Percentiles rank a stretch among this genome's conserved stretches.
These are phyloP conservation scores for Dolichallabes microphthalmus DNA, from an alignment of 2,113 vertebrate genomes.

Conservation along the genomic window DNA sequence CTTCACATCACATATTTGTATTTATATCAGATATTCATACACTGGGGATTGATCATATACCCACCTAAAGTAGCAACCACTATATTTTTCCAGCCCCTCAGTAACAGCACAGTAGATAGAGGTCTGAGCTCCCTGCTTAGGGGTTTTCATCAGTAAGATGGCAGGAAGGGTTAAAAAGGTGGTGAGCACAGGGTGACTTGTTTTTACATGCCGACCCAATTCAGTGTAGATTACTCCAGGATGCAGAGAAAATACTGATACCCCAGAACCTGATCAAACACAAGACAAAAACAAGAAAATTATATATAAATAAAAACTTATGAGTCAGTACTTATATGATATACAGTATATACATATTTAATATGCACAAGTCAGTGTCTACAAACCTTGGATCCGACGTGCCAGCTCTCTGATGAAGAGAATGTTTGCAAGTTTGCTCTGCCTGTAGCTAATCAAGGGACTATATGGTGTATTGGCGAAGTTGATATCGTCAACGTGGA, in stretches of 20 bases:
- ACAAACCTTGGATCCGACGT: slow-evolving; percentile 60
- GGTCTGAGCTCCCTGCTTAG: slow-evolving; percentile 72
- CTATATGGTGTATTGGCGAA: slow-evolving; percentile 63
- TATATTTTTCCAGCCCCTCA: slow-evolving; percentile 63
- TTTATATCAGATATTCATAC: neutral
- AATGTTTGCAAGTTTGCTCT: slow-evolving; percentile 77
- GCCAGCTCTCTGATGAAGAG: slow-evolving; percentile 72
- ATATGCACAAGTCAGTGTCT: neutral
- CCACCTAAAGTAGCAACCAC: slow-evolving; percentile 75
- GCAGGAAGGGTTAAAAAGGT: slow-evolving; percentile 62
- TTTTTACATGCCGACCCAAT: slow-evolving; percentile 67
- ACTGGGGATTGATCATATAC: neutral
- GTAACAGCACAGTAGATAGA: slow-evolving; percentile 67
- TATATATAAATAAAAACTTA: neutral
- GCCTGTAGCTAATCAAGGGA: slow-evolving; percentile 69
- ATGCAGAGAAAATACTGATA: slow-evolving; percentile 70
- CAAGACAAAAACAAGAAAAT: slow-evolving; percentile 19
- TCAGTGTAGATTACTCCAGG: slow-evolving; percentile 75
- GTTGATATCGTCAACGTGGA: slow-evolving; percentile 71
- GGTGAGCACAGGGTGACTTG: slow-evolving; percentile 65
- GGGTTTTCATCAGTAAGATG: slow-evolving; percentile 73
- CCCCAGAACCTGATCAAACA: slow-evolving; percentile 60
- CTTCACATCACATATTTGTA: neutral
- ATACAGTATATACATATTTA: neutral
- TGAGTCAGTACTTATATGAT: neutral